These are phyloP conservation scores for Grapholita molesta DNA, from an alignment of 1,140 invertebrate genomes.

Conservation along the genomic window DNA sequence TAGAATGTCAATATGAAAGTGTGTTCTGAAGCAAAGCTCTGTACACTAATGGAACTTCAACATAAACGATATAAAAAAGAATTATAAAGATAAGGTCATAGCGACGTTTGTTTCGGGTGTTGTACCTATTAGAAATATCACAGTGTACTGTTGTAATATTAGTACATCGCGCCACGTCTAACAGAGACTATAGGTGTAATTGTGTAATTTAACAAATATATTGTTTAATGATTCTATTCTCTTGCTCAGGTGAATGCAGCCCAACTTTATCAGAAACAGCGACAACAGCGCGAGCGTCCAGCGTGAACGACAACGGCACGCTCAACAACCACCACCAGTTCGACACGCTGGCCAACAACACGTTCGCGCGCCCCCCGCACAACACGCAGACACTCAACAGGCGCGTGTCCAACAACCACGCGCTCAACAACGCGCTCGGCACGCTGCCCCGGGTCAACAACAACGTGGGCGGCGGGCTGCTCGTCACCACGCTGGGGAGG, in stretches of 20 bases:
- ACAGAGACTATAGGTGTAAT: no score
- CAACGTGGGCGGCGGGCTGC: constrained; percentile 45
- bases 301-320: constrained; percentile 77
- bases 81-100: no score
- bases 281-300: constrained; percentile 88
- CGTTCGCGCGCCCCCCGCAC: constrained; percentile 40
- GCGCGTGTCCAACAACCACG: constrained; percentile 49
- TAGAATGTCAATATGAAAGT: no score
- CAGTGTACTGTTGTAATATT: no score
- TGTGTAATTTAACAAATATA: no score
- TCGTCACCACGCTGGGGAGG: constrained; percentile 60
- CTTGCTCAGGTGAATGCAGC: constrained; percentile 83
- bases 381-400: constrained; percentile 66
- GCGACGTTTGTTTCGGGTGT: no score
- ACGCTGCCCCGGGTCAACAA: constrained; percentile 77
- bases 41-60: no score
- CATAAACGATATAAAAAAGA: no score
- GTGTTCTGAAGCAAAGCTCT: no score
- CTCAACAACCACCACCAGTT: constrained; percentile 78
- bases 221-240: neutral
- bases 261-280: constrained; percentile 89
- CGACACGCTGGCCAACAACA: constrained; percentile 72
- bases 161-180: no score
- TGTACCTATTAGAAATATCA: no score
- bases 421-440: constrained; percentile 76